phyloP scores from a whole-genome alignment of 2,113 vertebrate genomes.

The Perca schrenkii region DNA sequence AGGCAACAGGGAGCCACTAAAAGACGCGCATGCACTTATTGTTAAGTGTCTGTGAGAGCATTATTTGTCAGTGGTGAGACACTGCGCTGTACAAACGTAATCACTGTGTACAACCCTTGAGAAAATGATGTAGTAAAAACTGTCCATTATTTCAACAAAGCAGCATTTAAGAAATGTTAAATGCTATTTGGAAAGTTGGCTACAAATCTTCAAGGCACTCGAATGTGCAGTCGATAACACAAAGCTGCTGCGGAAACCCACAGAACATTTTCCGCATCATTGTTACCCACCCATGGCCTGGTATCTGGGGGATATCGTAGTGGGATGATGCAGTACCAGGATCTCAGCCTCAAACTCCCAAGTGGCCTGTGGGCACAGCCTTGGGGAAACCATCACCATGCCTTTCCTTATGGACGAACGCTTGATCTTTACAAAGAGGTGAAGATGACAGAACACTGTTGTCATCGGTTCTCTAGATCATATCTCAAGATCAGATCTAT shows the following conservation, averaged over 20 bases:
- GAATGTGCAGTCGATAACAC: neutral
- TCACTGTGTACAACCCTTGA: neutral
- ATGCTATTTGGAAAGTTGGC: neutral
- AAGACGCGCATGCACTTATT: neutral
- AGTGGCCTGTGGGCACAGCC: conserved; percentile 94
- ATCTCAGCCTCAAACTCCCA: conserved; percentile 99
- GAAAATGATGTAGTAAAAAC: neutral
- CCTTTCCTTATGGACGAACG: conserved; percentile 97
- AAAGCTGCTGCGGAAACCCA: neutral
- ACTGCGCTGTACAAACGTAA: too few species aligned
- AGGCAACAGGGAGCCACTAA: neutral
- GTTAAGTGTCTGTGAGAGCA: neutral
- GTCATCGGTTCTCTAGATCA: neutral
- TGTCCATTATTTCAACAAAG: neutral
- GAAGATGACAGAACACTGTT: neutral
- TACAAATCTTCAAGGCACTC: neutral
- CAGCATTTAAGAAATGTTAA: too few species aligned
- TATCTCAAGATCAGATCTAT: neutral
- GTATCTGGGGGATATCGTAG: conserved; percentile 97
- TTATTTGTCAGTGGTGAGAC: neutral
- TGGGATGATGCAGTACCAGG: conserved; percentile 96
- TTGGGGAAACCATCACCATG: conserved; percentile 99
- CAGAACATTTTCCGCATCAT: neutral
- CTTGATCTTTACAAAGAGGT: conserved; percentile 89
- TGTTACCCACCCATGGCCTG: conserved; percentile 95